These are phyloP conservation scores for Teleiodes luculella DNA, from an alignment of 2,888 invertebrate species.

Conservation along the genomic window DNA sequence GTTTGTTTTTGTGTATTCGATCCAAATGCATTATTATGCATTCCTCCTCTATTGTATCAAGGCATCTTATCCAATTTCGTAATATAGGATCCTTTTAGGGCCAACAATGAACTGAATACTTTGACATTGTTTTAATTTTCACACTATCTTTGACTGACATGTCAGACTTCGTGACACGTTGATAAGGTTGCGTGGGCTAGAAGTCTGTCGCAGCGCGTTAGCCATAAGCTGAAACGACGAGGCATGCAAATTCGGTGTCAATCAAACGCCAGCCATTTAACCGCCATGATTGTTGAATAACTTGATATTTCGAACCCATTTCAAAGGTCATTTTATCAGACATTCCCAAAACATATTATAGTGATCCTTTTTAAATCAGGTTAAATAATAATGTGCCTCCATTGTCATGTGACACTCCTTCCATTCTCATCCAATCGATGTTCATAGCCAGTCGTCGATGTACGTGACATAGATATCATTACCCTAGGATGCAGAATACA, in stretches of 20 bases:
- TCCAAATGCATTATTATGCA: too few species aligned
- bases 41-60: too few species aligned
- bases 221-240: not conserved
- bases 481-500: not conserved
- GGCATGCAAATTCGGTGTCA: not conserved
- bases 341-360: not conserved
- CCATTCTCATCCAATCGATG: conserved; percentile 8
- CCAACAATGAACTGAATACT: too few species aligned
- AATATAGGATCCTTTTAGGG: too few species aligned
- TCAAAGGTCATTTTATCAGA: too few species aligned
- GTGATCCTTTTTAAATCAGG: conserved; percentile 6
- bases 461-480: conserved; percentile 7
- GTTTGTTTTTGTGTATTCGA: too few species aligned
- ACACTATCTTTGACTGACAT: not conserved
- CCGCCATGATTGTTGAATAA: too few species aligned
- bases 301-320: too few species aligned
- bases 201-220: not conserved
- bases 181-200: not conserved
- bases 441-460: not conserved
- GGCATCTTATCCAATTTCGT: too few species aligned
- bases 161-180: not conserved
- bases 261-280: too few species aligned
- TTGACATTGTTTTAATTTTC: too few species aligned
- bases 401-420: conserved; percentile 1
- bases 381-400: not conserved